Evolutionary conservation across 2,888 invertebrate genomes (phyloP), one percentile per base, ranked within the genome.

Genomic region (Philereme transversata): DNA sequence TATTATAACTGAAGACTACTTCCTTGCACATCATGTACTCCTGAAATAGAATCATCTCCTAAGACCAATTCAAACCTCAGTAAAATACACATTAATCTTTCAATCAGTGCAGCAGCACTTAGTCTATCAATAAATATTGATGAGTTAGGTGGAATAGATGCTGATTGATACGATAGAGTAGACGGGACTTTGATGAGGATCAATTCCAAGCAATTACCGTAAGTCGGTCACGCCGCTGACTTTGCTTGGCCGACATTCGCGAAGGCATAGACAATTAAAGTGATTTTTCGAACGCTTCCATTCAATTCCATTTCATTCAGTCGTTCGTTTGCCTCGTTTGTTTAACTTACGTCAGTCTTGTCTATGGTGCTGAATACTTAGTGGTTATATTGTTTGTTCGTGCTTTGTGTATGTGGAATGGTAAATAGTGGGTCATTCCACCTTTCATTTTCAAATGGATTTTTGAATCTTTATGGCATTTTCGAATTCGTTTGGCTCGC

Each of bases 171-270:
- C 69, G 67, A 74, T 75, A 70, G 60, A 71, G 22, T 22, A 68
- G 68, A 73, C 71, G 75, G 71, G 68, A 72, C 67, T 77, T 75
- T 77, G 78, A 84, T 86, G 74, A 73, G 75, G 79, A 79, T 81
- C 81, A 84, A 84, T 84, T 84, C 77, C 71, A 74, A 64, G 72
- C 81, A 82, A 84, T 84, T 82, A 78, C 70, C 67, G 74, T 75
- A 83, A 81, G 76, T 82, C 71, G 82, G 85, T 78, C 80, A 79
- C 69, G 69, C 72, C 68, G 72, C 71, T 69, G 71, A 71, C 71
- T 72, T 74, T 64, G 72, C 74, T 78, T 77, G 79, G 74, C 81
- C 81, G 79, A 80, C 74, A 77, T 81, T 74, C 69, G 68, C 69
- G 62, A 74, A 77, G 75, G 78, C 77, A 71, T 66, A 51, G 64